A percentile compares a stretch with the other conserved stretches of the same genome.
Conservation (phyloP, 2,797 vertebrate species). For the Threskiornis aethiopicus region DNA sequence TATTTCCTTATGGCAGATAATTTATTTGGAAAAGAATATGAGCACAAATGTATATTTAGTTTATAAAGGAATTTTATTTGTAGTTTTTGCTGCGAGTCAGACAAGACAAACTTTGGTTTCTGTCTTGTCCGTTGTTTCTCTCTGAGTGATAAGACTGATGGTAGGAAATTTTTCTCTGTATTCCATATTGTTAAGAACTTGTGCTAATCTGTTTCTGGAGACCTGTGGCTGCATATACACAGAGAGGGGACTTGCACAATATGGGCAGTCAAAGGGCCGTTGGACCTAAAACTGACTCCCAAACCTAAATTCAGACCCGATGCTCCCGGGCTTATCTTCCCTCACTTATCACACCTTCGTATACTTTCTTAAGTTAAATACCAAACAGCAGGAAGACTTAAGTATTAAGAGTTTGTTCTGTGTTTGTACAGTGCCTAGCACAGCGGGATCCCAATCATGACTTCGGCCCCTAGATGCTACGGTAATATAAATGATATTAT, state of each 20-base stretch:
- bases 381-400: background rate
- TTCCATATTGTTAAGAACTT: background rate
- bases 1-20: background rate
- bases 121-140: background rate
- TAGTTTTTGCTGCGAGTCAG: background rate
- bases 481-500: background rate
- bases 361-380: background rate
- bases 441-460: background rate
- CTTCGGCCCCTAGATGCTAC: constrained; percentile 19
- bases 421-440: constrained; percentile 62
- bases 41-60: background rate
- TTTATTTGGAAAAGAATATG: background rate
- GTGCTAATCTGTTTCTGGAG: background rate
- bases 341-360: background rate
- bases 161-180: background rate
- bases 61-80: background rate
- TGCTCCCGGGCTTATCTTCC: background rate
- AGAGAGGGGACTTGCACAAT: accelerated
- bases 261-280: background rate
- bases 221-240: background rate
- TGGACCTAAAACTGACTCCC: background rate
- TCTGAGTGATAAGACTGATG: background rate
- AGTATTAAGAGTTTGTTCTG: constrained; percentile 41
- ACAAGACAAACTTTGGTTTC: background rate
- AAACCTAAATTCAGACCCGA: background rate